These are phyloP conservation scores for Leptinotarsa rubiginosa DNA, from an alignment of 2,888 invertebrate genomes.

Conservation along the genomic window DNA sequence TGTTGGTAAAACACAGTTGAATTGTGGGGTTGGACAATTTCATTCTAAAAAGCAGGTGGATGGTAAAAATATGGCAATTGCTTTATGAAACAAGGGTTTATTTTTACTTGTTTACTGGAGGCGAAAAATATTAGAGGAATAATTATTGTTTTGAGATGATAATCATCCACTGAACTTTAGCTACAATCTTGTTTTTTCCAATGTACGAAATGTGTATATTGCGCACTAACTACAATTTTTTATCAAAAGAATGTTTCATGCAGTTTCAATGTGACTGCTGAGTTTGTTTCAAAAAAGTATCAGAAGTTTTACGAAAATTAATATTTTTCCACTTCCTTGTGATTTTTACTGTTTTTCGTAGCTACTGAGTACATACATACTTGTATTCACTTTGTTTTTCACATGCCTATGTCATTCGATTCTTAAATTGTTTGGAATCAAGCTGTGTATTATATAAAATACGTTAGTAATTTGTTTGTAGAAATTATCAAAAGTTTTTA, in stretches of 20 bases:
- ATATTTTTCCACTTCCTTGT: no score
- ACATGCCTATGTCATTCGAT: no score
- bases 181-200: neutral
- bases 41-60: constrained; percentile 44
- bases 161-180: neutral
- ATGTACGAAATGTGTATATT: constrained; percentile 10
- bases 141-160: neutral
- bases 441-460: no score
- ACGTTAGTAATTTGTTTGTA: no score
- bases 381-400: no score
- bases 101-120: constrained; percentile 22
- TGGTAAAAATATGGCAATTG: constrained; percentile 33
- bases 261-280: constrained; percentile 32
- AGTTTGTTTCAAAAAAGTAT: neutral
- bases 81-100: constrained; percentile 34
- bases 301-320: no score
- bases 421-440: no score
- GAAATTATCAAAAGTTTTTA: no score
- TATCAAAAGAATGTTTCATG: constrained; percentile 29
- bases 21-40: constrained; percentile 41
- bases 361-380: no score
- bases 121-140: no score
- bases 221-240: constrained; percentile 34
- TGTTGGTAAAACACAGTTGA: constrained; percentile 42
- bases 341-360: no score